Evolutionary conservation across 2,888 invertebrate genomes (phyloP).

Genomic region (Brachyptera risi): DNA sequence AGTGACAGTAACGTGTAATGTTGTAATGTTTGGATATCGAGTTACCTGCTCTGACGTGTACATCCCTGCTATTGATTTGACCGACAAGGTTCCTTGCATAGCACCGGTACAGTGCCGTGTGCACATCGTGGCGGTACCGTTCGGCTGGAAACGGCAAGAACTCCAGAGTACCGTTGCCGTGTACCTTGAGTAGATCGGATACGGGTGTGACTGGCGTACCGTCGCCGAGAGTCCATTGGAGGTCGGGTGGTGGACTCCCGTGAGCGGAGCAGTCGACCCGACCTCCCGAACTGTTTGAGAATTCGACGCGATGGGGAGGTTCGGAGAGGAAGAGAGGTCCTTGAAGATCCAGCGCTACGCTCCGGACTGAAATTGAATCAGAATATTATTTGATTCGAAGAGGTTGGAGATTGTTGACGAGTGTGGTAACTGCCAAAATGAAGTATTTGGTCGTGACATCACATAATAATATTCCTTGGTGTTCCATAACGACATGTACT

Average conservation of each 20-base stretch:
- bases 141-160: conserved; percentile 80
- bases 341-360: conserved; percentile 59
- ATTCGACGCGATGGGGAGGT: conserved; percentile 70
- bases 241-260: conserved; percentile 63
- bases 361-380: conserved; percentile 52
- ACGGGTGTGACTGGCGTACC: conserved; percentile 59
- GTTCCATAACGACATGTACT: no score
- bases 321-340: conserved; percentile 63
- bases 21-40: no score
- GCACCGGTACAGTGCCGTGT: conserved; percentile 76
- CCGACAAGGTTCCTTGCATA: conserved; percentile 67
- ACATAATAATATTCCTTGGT: no score
- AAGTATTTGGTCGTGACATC: no score
- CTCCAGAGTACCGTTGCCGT: conserved; percentile 79
- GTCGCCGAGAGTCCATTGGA: conserved; percentile 74
- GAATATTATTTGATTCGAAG: no score
- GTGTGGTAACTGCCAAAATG: no score
- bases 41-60: conserved; percentile 87
- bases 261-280: conserved; percentile 65
- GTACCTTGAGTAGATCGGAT: conserved; percentile 68
- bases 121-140: conserved; percentile 75
- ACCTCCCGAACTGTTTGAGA: conserved; percentile 70
- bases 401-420: no score
- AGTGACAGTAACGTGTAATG: no score
- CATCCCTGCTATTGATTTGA: conserved; percentile 75